Base-by-base conservation (phyloP, 2,797 vertebrate genomes). In the Pseudochirops corinnae region DNA sequence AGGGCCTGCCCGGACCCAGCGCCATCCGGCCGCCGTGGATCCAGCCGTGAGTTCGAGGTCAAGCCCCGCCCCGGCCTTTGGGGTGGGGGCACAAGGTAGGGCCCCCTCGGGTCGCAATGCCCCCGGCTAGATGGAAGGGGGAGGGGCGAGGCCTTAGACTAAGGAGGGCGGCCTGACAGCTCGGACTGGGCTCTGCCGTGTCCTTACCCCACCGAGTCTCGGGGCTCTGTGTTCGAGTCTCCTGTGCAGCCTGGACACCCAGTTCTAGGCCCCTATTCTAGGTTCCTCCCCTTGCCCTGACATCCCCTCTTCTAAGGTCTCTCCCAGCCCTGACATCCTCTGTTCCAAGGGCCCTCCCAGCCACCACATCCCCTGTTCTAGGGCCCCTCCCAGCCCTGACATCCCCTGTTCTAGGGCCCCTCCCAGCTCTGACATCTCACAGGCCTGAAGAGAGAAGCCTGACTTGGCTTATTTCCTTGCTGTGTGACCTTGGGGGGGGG, bases 61-160 rank as follows among this genome's bases (percentile, higher is more conserved):
- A 1, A 46, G 57, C 21, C 55, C 33, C 90, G 28, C 46, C 46
- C 87, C 7, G 93, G 50, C 95, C 56, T 50, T 14, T 93, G 92
- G 97, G 90, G 94, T 55, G 55, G 7, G 96, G 87, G 53, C 93
- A 91, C 96, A 94, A 56, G 90, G 94, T 94, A 95, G 52, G 93
- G 60, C 53, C 10, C 21, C 39, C 16, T 26, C 46, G 46, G 46
- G 46, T 46, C 46, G 46, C 46, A 46, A 46, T 46, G 46, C 52
- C 46, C 90, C 24, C 14, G 82, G 90, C 50, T 29, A 28, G 1
- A 26, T 13, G n/a, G 26, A 18, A 14, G 90, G 4, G 50, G 39
- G 16, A 24, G 29, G 31, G 90, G 90, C 33, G 14, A 9, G 52
- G 50, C 28, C 53, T 28, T 1, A 7, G 21, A 4, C 56, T 6